Conservation (phyloP, 2,797 vertebrate species). For the Alcedo quadribrachys region DNA sequence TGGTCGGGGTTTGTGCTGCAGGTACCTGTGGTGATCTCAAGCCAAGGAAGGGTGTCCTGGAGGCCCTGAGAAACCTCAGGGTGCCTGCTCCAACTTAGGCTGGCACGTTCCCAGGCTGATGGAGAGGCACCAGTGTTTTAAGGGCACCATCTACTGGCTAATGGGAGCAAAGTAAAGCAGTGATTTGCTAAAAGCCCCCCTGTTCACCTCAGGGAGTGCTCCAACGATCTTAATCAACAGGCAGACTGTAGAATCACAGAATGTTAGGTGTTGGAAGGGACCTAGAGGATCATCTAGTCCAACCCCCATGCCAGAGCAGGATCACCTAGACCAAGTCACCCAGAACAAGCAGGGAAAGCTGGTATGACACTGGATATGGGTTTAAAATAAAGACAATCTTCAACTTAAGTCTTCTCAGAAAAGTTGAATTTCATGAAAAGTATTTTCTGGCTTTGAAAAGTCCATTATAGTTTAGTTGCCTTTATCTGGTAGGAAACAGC, state of each 20-base stretch:
- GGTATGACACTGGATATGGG: neutral
- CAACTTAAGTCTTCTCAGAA: neutral
- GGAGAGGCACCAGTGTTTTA: neutral
- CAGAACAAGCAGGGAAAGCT: neutral
- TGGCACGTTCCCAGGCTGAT: accelerated
- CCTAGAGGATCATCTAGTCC: too few species aligned
- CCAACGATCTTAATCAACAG: neutral
- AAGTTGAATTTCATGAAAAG: too few species aligned
- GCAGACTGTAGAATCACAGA: neutral
- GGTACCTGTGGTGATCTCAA: neutral
- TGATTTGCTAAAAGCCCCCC: neutral
- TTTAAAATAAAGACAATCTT: neutral
- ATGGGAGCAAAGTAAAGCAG: neutral
- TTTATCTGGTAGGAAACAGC: too few species aligned
- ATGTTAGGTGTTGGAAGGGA: too few species aligned
- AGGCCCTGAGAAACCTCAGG: neutral
- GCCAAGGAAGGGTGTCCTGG: neutral
- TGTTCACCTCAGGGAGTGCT: neutral
- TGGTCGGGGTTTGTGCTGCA: neutral
- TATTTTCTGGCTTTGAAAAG: too few species aligned
- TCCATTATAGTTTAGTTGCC: too few species aligned
- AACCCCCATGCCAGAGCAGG: too few species aligned
- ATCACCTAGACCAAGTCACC: too few species aligned
- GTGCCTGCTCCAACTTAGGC: accelerated
- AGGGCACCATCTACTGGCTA: conserved; percentile 24